Evolutionary conservation across 1,140 invertebrate species (phyloP).

Genomic region (Ooceraea biroi): DNA sequence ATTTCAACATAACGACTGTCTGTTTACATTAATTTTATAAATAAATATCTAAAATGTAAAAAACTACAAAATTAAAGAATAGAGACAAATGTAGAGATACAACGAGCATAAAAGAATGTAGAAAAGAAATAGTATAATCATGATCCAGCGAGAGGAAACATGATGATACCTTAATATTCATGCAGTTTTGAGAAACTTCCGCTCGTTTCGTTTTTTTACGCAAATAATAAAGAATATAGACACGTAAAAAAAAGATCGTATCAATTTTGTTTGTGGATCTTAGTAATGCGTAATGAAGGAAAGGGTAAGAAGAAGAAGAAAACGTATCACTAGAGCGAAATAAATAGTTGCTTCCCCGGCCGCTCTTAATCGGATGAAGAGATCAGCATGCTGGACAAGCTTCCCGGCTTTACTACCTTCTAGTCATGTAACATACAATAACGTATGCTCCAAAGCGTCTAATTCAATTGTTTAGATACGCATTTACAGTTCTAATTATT

Average conservation of each 20-base stretch:
- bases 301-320: constrained; percentile 9
- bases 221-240: background rate
- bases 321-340: constrained; percentile 53
- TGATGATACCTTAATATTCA: background rate
- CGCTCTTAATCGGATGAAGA: constrained; percentile 81
- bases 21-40: too few relatives aligned
- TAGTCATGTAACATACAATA: constrained; percentile 57
- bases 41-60: background rate
- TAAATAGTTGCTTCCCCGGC: constrained; percentile 58
- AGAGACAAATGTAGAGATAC: background rate
- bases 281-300: background rate
- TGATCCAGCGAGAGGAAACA: constrained; percentile 24
- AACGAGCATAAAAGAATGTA: background rate
- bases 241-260: constrained; percentile 27
- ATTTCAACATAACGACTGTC: background rate
- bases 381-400: constrained; percentile 78
- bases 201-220: constrained; percentile 23
- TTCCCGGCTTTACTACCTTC: constrained; percentile 65
- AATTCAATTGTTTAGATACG: constrained; percentile 66
- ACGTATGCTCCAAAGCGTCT: constrained; percentile 20
- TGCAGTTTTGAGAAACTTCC: constrained; percentile 33
- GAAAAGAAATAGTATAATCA: constrained; percentile 1
- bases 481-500: background rate
- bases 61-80: background rate
- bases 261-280: constrained; percentile 47